Percentiles rank a stretch among this genome's conserved stretches.
phyloP scores from a whole-genome alignment of 2,888 invertebrate genomes.

The Eilema caniola region DNA sequence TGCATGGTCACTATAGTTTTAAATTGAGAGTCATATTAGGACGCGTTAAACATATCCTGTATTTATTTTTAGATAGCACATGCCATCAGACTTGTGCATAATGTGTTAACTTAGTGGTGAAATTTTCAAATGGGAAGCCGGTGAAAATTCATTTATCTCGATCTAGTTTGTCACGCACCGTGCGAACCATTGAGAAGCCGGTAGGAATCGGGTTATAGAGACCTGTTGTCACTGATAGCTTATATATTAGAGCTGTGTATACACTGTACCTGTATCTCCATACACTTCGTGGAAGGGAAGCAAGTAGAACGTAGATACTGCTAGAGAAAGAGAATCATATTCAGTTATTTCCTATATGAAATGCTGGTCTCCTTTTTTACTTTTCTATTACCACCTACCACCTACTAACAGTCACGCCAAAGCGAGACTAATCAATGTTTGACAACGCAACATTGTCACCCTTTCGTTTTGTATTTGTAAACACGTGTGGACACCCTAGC shows the following conservation, averaged over 20 bases:
- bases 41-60: background rate
- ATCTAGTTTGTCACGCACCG: no score
- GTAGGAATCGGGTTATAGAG: no score
- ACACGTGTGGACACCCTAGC: constrained; percentile 55
- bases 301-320: no score
- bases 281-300: no score
- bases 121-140: no score
- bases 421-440: constrained; percentile 49
- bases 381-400: constrained; percentile 23
- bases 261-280: no score
- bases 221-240: no score
- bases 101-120: no score
- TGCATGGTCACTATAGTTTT: background rate
- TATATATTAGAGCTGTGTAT: no score
- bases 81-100: background rate
- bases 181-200: no score
- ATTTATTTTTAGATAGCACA: background rate
- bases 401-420: constrained; percentile 28
- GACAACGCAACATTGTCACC: constrained; percentile 52
- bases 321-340: no score
- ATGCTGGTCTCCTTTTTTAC: constrained; percentile 23
- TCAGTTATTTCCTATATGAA: background rate
- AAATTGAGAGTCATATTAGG: background rate
- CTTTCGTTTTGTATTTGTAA: constrained; percentile 47
- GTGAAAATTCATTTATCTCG: no score